phyloP scores from a whole-genome alignment of 2,888 invertebrate genomes.

The Spodoptera picta region DNA sequence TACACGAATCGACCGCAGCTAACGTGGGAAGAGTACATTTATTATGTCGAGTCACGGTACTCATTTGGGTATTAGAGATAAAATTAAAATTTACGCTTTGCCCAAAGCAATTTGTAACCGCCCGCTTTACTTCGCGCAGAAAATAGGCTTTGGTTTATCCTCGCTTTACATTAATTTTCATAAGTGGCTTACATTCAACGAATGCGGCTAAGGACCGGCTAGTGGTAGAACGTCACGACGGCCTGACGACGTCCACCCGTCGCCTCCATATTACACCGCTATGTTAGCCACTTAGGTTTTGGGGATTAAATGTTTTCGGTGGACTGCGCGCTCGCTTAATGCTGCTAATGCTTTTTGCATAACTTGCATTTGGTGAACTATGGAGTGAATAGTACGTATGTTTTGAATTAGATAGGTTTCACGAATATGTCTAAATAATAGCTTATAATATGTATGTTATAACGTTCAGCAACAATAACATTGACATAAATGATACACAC shows the following conservation, averaged over 20 bases:
- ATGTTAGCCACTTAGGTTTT: slow-evolving; percentile 24
- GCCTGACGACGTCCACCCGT: slow-evolving; percentile 39
- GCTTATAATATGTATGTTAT: too few relatives aligned
- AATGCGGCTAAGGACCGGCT: slow-evolving; percentile 64
- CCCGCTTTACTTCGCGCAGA: slow-evolving; percentile 86
- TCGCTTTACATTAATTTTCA: slow-evolving; percentile 86
- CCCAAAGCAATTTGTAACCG: slow-evolving; percentile 89
- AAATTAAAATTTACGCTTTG: slow-evolving; percentile 89
- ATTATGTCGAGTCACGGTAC: slow-evolving; percentile 88
- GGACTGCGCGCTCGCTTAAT: slow-evolving; percentile 12
- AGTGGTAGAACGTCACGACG: slow-evolving; percentile 50
- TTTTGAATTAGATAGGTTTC: too few relatives aligned
- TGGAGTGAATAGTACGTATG: not conserved
- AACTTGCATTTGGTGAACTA: slow-evolving; percentile 1
- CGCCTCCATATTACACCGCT: slow-evolving; percentile 32
- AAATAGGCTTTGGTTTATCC: slow-evolving; percentile 88
- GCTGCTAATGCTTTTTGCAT: too few relatives aligned
- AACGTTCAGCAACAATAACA: too few relatives aligned
- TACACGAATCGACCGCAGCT: slow-evolving; percentile 74
- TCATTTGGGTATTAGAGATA: slow-evolving; percentile 89
- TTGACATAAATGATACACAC: too few relatives aligned
- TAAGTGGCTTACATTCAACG: slow-evolving; percentile 84
- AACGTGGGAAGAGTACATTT: slow-evolving; percentile 87
- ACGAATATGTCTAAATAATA: too few relatives aligned
- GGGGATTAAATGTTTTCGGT: slow-evolving; percentile 30